Percentiles rank a stretch among this genome's conserved stretches.
phyloP scores from a whole-genome alignment of 2,888 invertebrate species.

The Thecophora atra region DNA sequence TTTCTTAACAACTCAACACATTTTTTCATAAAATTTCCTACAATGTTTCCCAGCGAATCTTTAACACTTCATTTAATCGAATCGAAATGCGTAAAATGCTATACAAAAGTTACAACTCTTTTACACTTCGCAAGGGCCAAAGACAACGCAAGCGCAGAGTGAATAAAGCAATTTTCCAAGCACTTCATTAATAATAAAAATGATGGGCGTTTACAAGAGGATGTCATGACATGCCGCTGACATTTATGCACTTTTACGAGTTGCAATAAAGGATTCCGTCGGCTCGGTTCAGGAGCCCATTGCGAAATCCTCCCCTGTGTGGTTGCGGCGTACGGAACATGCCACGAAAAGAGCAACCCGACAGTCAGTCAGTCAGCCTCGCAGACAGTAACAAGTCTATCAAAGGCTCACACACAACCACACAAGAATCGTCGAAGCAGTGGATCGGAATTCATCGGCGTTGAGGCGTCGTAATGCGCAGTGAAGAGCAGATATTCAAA shows the following conservation, averaged over 20 bases:
- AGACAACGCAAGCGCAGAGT: neutral
- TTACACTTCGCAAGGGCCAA: neutral
- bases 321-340: neutral
- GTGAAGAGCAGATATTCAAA: constrained; percentile 14
- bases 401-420: constrained; percentile 43
- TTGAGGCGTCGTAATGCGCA: neutral
- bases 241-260: constrained; percentile 40
- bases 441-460: neutral
- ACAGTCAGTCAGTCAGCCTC: neutral
- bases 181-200: constrained; percentile 39
- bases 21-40: neutral
- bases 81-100: neutral
- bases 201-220: constrained; percentile 46
- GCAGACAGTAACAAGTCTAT: constrained; percentile 42
- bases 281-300: constrained; percentile 4
- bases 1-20: neutral
- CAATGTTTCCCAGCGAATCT: constrained; percentile 6
- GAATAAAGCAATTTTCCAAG: constrained; percentile 13
- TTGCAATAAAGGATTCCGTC: neutral
- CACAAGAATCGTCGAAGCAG: neutral
- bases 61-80: constrained; percentile 26
- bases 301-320: constrained; percentile 39
- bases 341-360: neutral
- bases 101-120: neutral
- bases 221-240: constrained; percentile 45